These are phyloP conservation scores for Urosaurus nigricauda DNA, from an alignment of 2,797 vertebrate genomes.

Conservation along the genomic window DNA sequence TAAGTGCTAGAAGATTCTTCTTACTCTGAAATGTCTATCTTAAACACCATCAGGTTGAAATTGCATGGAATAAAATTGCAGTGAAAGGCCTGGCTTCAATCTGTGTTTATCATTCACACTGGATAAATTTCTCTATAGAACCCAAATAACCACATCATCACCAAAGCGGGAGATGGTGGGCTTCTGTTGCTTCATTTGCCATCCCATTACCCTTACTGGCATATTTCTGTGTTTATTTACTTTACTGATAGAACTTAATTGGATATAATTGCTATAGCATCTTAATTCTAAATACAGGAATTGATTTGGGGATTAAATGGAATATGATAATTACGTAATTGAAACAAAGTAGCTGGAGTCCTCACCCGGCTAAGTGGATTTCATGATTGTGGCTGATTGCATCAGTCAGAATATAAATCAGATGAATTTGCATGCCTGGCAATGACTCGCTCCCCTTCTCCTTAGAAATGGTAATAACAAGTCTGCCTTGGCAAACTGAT, in stretches of 20 bases:
- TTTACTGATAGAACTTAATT: slow-evolving; percentile 71
- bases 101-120: background rate
- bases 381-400: slow-evolving; percentile 71
- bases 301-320: slow-evolving; percentile 76
- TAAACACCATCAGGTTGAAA: background rate
- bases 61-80: background rate
- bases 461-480: slow-evolving; percentile 15
- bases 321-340: slow-evolving; percentile 77
- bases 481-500: slow-evolving; percentile 35
- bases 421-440: slow-evolving; percentile 59
- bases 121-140: background rate
- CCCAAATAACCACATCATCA: slow-evolving; percentile 25
- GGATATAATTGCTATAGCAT: slow-evolving; percentile 74
- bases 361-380: slow-evolving; percentile 72
- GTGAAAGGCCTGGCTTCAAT: background rate
- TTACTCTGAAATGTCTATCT: background rate
- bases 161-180: slow-evolving; percentile 30
- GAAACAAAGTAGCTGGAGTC: slow-evolving; percentile 73
- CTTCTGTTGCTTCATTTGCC: slow-evolving; percentile 59
- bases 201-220: slow-evolving; percentile 61
- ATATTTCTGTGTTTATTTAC: slow-evolving; percentile 70
- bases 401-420: slow-evolving; percentile 76
- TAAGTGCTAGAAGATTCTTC: background rate
- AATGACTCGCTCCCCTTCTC: slow-evolving; percentile 33
- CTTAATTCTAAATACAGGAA: slow-evolving; percentile 77